Conservation (phyloP, 2,113 vertebrate genomes). For the Mellivora capensis region DNA sequence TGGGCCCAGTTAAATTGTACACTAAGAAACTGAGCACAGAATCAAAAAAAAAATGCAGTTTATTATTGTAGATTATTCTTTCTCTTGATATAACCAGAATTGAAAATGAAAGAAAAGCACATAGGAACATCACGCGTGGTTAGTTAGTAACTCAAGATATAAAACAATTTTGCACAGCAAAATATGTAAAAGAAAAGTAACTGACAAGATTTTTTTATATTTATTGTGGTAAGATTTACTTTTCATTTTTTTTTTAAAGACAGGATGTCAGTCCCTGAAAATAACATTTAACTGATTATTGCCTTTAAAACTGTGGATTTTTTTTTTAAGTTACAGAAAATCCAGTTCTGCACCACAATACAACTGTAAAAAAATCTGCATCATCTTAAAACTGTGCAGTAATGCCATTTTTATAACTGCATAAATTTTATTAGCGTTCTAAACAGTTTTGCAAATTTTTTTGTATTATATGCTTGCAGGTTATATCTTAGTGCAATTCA, state of each 20-base stretch:
- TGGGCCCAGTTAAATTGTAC: slow-evolving; percentile 80
- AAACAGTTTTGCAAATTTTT: slow-evolving; percentile 85
- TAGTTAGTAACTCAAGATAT: slow-evolving; percentile 94
- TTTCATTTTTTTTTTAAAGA: slow-evolving; percentile 93
- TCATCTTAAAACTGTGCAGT: slow-evolving; percentile 90
- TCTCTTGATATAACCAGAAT: slow-evolving; percentile 90
- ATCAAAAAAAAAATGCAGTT: slow-evolving; percentile 89
- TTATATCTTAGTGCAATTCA: slow-evolving; percentile 96
- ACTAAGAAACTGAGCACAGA: slow-evolving; percentile 86
- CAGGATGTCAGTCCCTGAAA: slow-evolving; percentile 98
- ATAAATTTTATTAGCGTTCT: slow-evolving; percentile 91
- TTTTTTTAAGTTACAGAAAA: slow-evolving; percentile 90
- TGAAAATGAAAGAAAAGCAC: slow-evolving; percentile 96
- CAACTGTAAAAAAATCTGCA: slow-evolving; percentile 92
- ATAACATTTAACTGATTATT: slow-evolving; percentile 98
- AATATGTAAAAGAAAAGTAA: slow-evolving; percentile 96
- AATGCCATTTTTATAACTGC: slow-evolving; percentile 89
- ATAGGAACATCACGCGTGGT: slow-evolving; percentile 97
- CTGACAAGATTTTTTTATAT: slow-evolving; percentile 95
- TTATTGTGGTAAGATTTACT: slow-evolving; percentile 94
- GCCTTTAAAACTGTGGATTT: slow-evolving; percentile 95
- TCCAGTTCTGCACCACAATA: slow-evolving; percentile 92
- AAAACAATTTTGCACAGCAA: slow-evolving; percentile 99
- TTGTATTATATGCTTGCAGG: slow-evolving; percentile 91
- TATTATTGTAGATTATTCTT: slow-evolving; percentile 91